phyloP scores from a whole-genome alignment of 2,113 vertebrate species.

The Apeltes quadracus region DNA sequence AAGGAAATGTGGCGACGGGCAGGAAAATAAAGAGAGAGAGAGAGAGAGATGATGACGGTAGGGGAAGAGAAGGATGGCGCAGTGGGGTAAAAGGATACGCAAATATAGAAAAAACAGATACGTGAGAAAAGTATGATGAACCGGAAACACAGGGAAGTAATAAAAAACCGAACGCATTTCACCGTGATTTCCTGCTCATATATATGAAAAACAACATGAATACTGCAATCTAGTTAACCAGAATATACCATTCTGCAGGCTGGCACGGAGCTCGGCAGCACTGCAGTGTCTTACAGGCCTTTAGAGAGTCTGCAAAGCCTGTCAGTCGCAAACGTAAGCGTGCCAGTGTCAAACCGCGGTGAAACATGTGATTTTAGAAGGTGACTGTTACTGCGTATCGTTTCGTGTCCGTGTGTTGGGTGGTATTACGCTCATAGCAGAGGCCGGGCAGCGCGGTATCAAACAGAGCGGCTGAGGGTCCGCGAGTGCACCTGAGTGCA shows the following conservation, averaged over 20 bases:
- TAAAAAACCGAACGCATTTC: slow-evolving; percentile 57
- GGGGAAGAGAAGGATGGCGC: slow-evolving; percentile 43
- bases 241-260: slow-evolving; percentile 56
- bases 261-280: slow-evolving; percentile 25
- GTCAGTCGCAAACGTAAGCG: slow-evolving; percentile 46
- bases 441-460: slow-evolving; percentile 15
- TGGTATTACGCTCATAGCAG: slow-evolving; percentile 24
- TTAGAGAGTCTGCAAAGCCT: slow-evolving; percentile 31
- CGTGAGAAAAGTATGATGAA: slow-evolving; percentile 48
- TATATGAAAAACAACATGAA: slow-evolving; percentile 67
- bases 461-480: slow-evolving; percentile 11
- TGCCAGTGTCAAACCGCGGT: slow-evolving; percentile 35
- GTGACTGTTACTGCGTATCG: slow-evolving; percentile 1
- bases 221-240: slow-evolving; percentile 56
- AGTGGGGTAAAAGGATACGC: slow-evolving; percentile 47
- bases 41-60: slow-evolving; percentile 44
- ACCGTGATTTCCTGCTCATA: slow-evolving; percentile 55
- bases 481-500: slow-evolving; percentile 1
- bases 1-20: slow-evolving; percentile 30
- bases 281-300: slow-evolving; percentile 36
- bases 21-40: slow-evolving; percentile 42
- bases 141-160: slow-evolving; percentile 48
- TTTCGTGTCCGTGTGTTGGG: slow-evolving; percentile 10
- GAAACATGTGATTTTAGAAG: slow-evolving; percentile 37
- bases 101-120: slow-evolving; percentile 38